A percentile compares a stretch with the other conserved stretches of the same genome.
phyloP scores from a whole-genome alignment of 1,140 invertebrate genomes.

The Vollenhovia emeryi region DNA sequence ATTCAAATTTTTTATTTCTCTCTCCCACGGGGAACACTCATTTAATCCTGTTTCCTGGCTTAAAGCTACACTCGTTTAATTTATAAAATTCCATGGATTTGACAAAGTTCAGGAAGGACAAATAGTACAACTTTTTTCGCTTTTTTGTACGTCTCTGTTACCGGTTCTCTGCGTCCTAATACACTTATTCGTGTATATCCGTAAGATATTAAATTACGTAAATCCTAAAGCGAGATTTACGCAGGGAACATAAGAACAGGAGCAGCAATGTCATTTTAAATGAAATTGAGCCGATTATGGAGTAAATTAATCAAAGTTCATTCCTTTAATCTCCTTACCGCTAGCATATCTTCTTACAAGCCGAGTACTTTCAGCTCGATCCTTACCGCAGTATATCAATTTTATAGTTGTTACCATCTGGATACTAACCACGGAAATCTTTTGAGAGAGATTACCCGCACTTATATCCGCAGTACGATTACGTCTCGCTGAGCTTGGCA shows the following conservation, averaged over 20 bases:
- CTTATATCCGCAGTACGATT: conserved; percentile 50
- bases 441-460: conserved; percentile 53
- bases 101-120: background rate
- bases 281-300: conserved; percentile 44
- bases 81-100: conserved; percentile 40
- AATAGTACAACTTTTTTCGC: background rate
- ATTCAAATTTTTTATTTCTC: conserved; percentile 12
- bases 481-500: conserved; percentile 36
- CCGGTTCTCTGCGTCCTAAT: background rate
- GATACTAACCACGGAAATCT: conserved; percentile 35
- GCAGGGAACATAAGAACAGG: background rate
- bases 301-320: conserved; percentile 60
- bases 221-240: conserved; percentile 38
- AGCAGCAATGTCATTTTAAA: conserved; percentile 44
- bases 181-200: background rate
- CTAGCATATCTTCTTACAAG: conserved; percentile 47
- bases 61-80: conserved; percentile 28
- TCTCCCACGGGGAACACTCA: background rate
- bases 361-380: conserved; percentile 40
- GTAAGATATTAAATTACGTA: conserved; percentile 28
- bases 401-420: conserved; percentile 54
- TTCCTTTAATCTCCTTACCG: conserved; percentile 59
- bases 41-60: conserved; percentile 18
- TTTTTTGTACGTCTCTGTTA: background rate
- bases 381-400: conserved; percentile 55